These are phyloP conservation scores for Pelecanus crispus DNA, from an alignment of 2,113 vertebrate genomes.

Conservation along the genomic window DNA sequence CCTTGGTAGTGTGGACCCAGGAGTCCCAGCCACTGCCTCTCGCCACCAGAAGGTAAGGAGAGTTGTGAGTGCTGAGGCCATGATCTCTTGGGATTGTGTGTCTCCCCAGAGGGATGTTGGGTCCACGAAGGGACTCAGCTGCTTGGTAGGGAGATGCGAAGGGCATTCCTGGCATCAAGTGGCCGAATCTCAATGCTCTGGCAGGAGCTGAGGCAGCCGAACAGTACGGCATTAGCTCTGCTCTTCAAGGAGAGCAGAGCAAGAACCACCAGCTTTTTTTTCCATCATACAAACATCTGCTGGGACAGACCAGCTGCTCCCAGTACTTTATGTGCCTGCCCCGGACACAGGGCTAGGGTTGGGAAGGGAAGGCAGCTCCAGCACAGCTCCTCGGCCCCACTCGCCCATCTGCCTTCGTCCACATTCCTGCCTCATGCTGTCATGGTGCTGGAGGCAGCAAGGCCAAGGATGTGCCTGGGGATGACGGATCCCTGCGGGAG, in stretches of 20 bases:
- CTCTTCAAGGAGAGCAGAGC: background rate
- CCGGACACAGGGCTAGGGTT: background rate
- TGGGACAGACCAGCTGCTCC: background rate
- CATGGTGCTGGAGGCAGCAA: background rate
- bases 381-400: background rate
- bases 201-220: background rate
- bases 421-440: background rate
- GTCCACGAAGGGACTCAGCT: background rate
- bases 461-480: background rate
- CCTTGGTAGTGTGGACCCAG: slow-evolving; percentile 82
- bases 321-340: fast-evolving
- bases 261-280: background rate
- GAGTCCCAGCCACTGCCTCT: slow-evolving; percentile 75
- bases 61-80: fast-evolving
- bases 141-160: background rate
- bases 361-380: background rate
- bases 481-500: background rate
- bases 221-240: fast-evolving
- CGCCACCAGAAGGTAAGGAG: slow-evolving; percentile 73
- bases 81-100: fast-evolving
- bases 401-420: fast-evolving
- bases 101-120: background rate
- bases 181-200: fast-evolving
- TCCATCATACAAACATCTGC: background rate
- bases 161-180: background rate